Percentiles rank a stretch among this genome's conserved stretches.
Evolutionary conservation across 2,797 vertebrate genomes (phyloP).

Genomic region (Florisuga fusca): DNA sequence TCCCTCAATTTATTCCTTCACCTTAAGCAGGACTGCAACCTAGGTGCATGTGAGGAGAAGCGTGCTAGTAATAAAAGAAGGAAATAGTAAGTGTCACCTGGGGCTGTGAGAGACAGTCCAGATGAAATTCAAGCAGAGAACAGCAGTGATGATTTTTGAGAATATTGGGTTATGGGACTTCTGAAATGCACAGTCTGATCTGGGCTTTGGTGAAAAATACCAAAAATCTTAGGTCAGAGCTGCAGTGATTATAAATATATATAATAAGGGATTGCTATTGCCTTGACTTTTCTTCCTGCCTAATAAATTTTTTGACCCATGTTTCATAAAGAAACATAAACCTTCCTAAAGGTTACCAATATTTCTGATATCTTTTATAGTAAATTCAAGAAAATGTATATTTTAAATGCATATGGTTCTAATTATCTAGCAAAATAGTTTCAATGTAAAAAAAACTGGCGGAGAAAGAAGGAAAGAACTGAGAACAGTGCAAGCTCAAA

Average conservation of each 20-base stretch:
- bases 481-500: slow-evolving; percentile 41
- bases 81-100: slow-evolving; percentile 40
- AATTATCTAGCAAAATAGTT: slow-evolving; percentile 62
- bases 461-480: slow-evolving; percentile 67
- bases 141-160: slow-evolving; percentile 11
- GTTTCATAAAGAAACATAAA: neutral
- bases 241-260: slow-evolving; percentile 44
- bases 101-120: slow-evolving; percentile 31
- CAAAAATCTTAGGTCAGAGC: slow-evolving; percentile 66
- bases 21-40: neutral
- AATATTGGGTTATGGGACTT: slow-evolving; percentile 34
- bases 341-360: neutral
- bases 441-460: slow-evolving; percentile 68
- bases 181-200: slow-evolving; percentile 41
- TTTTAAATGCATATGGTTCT: slow-evolving; percentile 54
- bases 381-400: neutral
- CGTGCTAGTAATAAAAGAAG: slow-evolving; percentile 10
- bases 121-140: slow-evolving; percentile 43
- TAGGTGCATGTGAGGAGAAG: neutral
- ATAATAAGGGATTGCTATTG: neutral
- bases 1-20: neutral
- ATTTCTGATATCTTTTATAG: neutral
- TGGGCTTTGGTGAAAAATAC: slow-evolving; percentile 60
- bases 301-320: slow-evolving; percentile 20
- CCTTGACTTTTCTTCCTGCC: neutral